Evolutionary conservation across 2,888 invertebrate genomes (phyloP).

Genomic region (Apotomis turbidana): DNA sequence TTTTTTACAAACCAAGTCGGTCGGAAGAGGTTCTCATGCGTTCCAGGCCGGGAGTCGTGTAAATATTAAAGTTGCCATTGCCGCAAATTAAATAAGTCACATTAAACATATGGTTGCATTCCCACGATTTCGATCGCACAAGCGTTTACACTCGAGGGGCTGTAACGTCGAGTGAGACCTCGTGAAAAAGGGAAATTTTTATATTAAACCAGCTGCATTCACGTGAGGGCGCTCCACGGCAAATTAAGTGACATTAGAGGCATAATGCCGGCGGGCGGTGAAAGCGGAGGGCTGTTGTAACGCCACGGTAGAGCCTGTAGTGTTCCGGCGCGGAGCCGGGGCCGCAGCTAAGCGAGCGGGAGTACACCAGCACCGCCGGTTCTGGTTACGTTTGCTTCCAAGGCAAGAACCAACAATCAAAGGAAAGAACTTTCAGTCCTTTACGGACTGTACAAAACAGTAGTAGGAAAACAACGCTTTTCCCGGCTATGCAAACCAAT

Average conservation of each 20-base stretch:
- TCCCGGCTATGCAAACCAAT: too few relatives aligned
- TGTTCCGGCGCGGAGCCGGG: slow-evolving; percentile 54
- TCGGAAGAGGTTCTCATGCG: slow-evolving; percentile 13
- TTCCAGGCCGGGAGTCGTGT: slow-evolving; percentile 5
- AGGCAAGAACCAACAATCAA: too few relatives aligned
- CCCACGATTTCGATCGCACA: slow-evolving; percentile 59
- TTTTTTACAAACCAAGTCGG: slow-evolving; percentile 4
- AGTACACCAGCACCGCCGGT: background rate
- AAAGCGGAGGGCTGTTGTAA: slow-evolving; percentile 74
- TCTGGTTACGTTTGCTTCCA: too few relatives aligned
- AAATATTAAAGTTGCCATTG: slow-evolving; percentile 18
- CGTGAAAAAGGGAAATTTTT: slow-evolving; percentile 73
- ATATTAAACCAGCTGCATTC: slow-evolving; percentile 81
- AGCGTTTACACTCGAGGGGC: slow-evolving; percentile 78
- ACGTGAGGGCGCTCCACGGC: slow-evolving; percentile 80
- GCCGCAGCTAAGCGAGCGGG: slow-evolving; percentile 38
- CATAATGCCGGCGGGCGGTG: slow-evolving; percentile 76
- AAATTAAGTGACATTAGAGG: slow-evolving; percentile 83
- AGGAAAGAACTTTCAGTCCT: too few relatives aligned
- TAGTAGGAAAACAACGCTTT: too few relatives aligned
- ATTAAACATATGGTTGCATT: slow-evolving; percentile 20
- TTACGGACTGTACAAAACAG: too few relatives aligned
- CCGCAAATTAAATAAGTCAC: slow-evolving; percentile 29
- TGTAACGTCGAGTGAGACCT: slow-evolving; percentile 69
- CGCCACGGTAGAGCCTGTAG: slow-evolving; percentile 68